Conservation (phyloP, 2,797 vertebrate genomes). For the Chaunax sp. region DNA sequence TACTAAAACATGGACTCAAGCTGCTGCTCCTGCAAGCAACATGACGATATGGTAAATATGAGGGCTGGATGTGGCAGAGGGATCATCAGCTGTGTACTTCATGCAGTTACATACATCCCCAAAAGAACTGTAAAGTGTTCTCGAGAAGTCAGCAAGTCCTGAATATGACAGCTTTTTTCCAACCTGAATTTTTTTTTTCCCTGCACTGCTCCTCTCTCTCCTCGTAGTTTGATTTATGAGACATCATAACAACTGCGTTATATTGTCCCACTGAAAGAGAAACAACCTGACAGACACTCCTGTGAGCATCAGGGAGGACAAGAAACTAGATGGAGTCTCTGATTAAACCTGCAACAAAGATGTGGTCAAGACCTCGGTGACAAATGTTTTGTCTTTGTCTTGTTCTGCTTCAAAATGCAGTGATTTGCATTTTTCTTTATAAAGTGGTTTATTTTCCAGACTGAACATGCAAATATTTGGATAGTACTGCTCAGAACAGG, state of each 20-base stretch:
- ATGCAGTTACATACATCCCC: neutral
- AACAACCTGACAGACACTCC: slow-evolving; percentile 25
- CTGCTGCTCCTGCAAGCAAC: slow-evolving; percentile 14
- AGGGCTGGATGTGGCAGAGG: no score
- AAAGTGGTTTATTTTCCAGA: slow-evolving; percentile 39
- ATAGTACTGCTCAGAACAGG: slow-evolving; percentile 16
- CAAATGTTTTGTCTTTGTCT: slow-evolving; percentile 34
- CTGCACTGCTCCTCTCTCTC: neutral
- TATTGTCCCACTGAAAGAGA: slow-evolving; percentile 16
- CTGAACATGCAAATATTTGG: slow-evolving; percentile 49
- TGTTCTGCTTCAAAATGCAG: slow-evolving; percentile 22
- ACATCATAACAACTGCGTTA: slow-evolving; percentile 19
- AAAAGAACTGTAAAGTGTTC: neutral
- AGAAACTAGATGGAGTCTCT: slow-evolving; percentile 9
- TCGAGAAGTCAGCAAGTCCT: neutral
- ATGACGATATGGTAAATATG: neutral
- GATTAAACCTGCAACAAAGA: slow-evolving; percentile 43
- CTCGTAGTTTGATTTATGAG: slow-evolving; percentile 2
- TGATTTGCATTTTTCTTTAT: slow-evolving; percentile 39
- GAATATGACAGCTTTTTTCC: neutral
- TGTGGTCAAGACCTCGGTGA: slow-evolving; percentile 48
- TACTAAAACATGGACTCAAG: no score
- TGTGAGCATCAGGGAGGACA: slow-evolving; percentile 27
- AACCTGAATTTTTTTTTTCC: slow-evolving; percentile 8
- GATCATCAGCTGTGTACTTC: neutral